Evolutionary conservation across 2,888 invertebrate species (phyloP).

Genomic region (Rhagium mordax): DNA sequence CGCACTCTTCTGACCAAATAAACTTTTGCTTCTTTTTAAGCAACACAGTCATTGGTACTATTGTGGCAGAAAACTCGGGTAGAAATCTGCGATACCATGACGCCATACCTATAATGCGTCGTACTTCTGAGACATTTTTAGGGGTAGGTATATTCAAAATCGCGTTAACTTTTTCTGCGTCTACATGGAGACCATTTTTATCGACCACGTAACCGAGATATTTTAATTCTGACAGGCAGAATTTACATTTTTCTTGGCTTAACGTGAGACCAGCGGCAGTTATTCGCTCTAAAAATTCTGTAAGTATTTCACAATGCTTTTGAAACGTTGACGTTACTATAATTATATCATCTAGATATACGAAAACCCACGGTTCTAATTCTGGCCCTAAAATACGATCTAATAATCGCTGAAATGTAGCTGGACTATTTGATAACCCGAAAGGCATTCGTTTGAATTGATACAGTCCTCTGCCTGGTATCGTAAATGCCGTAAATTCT

Average conservation of each 20-base stretch:
- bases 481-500: too few species aligned
- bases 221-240: background rate
- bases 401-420: too few species aligned
- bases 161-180: background rate
- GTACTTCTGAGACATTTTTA: background rate
- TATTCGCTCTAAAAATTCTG: too few species aligned
- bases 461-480: too few species aligned
- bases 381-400: too few species aligned
- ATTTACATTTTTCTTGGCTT: background rate
- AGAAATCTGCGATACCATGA: conserved; percentile 20
- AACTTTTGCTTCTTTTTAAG: background rate
- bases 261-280: background rate
- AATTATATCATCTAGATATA: too few species aligned
- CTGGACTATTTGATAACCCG: too few species aligned
- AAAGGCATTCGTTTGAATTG: too few species aligned
- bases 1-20: background rate
- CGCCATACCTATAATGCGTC: background rate
- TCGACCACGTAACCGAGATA: background rate
- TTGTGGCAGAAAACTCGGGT: background rate
- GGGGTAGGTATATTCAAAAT: background rate
- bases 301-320: too few species aligned
- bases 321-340: too few species aligned
- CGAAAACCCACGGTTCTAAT: too few species aligned
- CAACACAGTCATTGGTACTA: background rate
- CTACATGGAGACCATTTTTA: background rate